phyloP scores from a whole-genome alignment of 2,797 vertebrate species.

The Sarcophilus harrisii region DNA sequence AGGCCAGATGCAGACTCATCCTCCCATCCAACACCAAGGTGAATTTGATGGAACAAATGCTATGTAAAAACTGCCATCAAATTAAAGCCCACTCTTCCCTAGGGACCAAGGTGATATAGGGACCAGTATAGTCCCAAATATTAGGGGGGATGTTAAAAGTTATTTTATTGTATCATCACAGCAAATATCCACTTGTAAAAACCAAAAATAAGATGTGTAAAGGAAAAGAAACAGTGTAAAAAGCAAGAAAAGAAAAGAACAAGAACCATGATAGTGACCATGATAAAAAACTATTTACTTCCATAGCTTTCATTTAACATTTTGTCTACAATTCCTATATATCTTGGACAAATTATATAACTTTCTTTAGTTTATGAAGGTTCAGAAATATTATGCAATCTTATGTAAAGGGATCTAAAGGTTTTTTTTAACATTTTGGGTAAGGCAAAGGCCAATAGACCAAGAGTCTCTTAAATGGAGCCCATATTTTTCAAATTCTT shows the following conservation, averaged over 20 bases:
- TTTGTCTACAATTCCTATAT: not conserved
- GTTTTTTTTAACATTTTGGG: slow-evolving; percentile 55
- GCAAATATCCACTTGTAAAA: not conserved
- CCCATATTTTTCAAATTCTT: slow-evolving; percentile 56
- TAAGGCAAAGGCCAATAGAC: slow-evolving; percentile 40
- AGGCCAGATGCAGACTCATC: not conserved
- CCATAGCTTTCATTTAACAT: not conserved
- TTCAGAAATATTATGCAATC: slow-evolving; percentile 46
- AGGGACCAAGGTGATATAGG: not conserved
- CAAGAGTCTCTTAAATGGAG: slow-evolving; percentile 45
- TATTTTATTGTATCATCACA: not conserved
- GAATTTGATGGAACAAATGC: not conserved
- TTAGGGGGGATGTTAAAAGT: not conserved
- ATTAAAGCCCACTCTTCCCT: not conserved
- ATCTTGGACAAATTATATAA: not conserved
- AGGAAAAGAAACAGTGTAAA: not conserved
- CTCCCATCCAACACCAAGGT: not conserved
- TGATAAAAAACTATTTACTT: not conserved
- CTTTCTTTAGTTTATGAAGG: slow-evolving; percentile 36
- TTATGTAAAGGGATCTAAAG: slow-evolving; percentile 55
- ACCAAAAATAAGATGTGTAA: not conserved
- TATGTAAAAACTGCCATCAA: not conserved
- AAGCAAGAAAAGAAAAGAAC: not conserved
- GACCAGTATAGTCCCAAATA: not conserved
- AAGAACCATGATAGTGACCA: not conserved